Conservation (phyloP, 2,888 invertebrate genomes). For the Oxystoma pomonae region DNA sequence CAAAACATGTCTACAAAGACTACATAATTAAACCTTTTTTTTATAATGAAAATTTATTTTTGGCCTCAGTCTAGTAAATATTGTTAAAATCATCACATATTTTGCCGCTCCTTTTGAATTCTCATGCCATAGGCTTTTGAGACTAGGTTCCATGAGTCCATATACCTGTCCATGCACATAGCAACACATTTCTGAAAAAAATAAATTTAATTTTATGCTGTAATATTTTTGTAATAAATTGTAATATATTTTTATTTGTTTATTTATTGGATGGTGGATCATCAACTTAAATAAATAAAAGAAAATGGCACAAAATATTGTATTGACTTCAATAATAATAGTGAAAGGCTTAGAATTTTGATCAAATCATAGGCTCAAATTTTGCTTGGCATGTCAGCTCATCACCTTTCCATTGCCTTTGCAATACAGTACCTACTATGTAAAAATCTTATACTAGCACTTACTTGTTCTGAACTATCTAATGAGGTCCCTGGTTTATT, state of each 20-base stretch:
- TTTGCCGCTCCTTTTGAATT: conserved; percentile 24
- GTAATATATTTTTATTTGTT: conserved; percentile 86
- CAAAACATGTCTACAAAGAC: conserved; percentile 16
- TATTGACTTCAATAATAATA: no score
- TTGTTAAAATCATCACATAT: neutral
- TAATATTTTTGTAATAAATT: conserved; percentile 72
- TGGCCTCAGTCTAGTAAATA: neutral
- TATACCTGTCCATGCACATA: conserved; percentile 98
- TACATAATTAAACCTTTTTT: conserved; percentile 11
- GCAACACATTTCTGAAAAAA: conserved; percentile 85
- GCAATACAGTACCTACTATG: no score
- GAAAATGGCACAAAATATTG: neutral
- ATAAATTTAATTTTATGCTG: neutral
- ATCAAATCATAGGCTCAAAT: no score
- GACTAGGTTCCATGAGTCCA: conserved; percentile 94
- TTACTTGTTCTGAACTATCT: conserved; percentile 80
- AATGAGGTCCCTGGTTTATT: conserved; percentile 84
- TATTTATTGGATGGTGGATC: no score
- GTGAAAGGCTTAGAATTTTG: no score
- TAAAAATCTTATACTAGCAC: conserved; percentile 13
- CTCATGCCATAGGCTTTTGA: conserved; percentile 74
- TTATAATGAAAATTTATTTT: conserved; percentile 5
- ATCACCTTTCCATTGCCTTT: no score
- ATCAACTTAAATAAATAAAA: no score
- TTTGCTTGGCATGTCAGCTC: no score